phyloP scores from a whole-genome alignment of 2,797 vertebrate species.

The Novumbra hubbsi region DNA sequence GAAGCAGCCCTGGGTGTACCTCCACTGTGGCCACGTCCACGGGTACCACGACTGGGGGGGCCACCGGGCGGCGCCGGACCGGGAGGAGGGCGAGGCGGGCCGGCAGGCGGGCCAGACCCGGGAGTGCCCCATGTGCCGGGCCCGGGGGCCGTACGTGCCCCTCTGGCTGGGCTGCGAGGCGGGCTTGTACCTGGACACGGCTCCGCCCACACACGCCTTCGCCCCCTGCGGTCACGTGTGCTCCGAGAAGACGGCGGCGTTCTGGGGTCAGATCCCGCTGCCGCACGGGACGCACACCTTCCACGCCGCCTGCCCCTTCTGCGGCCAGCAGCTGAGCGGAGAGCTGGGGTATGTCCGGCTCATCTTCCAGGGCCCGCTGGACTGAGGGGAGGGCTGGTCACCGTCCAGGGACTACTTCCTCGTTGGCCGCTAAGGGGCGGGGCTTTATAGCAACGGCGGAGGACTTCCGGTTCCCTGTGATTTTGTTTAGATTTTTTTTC shows the following conservation, averaged over 20 bases:
- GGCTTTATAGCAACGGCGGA: neutral
- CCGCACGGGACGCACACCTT: conserved; percentile 98
- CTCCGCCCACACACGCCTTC: conserved; percentile 94
- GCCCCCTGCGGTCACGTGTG: conserved; percentile 95
- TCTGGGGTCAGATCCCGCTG: conserved; percentile 97
- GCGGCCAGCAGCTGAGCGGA: conserved; percentile 89
- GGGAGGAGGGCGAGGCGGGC: conserved; percentile 79
- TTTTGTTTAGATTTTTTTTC: conserved; percentile 26
- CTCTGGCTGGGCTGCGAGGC: conserved; percentile 97
- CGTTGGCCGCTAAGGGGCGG: conserved; percentile 3
- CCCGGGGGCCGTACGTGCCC: conserved; percentile 92
- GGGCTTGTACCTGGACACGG: conserved; percentile 93
- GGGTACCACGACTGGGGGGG: conserved; percentile 98
- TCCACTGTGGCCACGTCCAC: conserved; percentile 95
- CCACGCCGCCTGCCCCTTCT: conserved; percentile 96
- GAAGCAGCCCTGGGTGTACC: conserved; percentile 98
- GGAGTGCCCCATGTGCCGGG: conserved; percentile 97
- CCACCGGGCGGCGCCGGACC: conserved; percentile 66
- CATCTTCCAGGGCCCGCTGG: conserved; percentile 97
- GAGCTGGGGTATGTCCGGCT: conserved; percentile 96
- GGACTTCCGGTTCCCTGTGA: conserved; percentile 12
- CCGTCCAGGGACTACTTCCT: conserved; percentile 21
- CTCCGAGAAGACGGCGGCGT: conserved; percentile 94
- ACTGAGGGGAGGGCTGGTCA: conserved; percentile 81
- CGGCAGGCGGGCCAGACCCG: conserved; percentile 86